Evolutionary conservation across 2,113 vertebrate genomes (phyloP).

Genomic region (Brevimyrus niger): DNA sequence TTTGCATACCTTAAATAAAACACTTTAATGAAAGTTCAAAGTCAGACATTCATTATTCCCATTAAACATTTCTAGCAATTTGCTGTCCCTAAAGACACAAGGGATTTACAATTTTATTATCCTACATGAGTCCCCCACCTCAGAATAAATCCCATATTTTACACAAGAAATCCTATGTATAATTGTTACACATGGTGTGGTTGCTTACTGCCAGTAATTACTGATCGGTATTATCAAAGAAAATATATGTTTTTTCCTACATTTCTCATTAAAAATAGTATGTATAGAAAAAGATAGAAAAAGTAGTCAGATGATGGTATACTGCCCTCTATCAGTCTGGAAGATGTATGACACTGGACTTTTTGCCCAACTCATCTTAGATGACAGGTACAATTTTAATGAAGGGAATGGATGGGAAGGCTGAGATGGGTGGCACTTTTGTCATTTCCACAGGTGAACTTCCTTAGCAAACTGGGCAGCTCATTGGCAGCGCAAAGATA

Average conservation of each 20-base stretch:
- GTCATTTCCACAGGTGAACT: not conserved
- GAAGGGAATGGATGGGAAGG: not conserved
- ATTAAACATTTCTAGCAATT: not conserved
- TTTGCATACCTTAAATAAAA: not conserved
- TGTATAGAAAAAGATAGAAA: not conserved
- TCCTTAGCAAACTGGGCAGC: not conserved
- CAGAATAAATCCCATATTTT: not conserved
- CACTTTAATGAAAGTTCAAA: not conserved
- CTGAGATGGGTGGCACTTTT: not conserved
- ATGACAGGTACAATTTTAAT: not conserved
- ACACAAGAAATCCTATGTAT: not conserved
- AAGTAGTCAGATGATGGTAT: not conserved
- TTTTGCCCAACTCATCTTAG: not conserved
- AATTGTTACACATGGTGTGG: not conserved
- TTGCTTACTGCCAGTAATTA: not conserved
- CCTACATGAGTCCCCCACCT: not conserved
- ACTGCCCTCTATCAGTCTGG: not conserved
- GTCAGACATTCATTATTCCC: not conserved
- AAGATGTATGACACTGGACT: not conserved
- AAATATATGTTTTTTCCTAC: not conserved
- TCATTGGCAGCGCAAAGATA: not conserved
- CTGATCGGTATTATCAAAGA: not conserved
- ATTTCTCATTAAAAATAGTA: not conserved
- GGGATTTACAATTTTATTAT: not conserved
- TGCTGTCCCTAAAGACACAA: not conserved